Percentiles rank a stretch among this genome's conserved stretches.
Evolutionary conservation across 2,113 vertebrate genomes (phyloP).

Genomic region (Gulo gulo): DNA sequence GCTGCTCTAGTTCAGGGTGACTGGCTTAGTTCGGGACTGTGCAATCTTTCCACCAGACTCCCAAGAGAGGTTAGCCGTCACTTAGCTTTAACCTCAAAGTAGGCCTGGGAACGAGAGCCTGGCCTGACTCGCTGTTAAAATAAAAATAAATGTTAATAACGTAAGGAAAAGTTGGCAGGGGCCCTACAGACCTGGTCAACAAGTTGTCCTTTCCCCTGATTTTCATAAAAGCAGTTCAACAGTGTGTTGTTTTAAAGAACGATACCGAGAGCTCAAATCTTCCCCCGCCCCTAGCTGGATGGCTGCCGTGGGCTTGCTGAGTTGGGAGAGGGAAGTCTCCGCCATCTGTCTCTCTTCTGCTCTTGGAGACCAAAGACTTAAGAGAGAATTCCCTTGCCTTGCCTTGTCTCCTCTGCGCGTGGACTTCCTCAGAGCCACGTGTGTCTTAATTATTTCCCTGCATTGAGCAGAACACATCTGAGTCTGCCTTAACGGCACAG

Average conservation of each 20-base stretch:
- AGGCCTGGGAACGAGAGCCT: conserved; percentile 16
- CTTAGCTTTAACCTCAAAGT: neutral
- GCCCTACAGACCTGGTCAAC: neutral
- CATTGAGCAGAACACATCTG: neutral
- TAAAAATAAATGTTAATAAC: conserved; percentile 40
- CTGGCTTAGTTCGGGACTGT: neutral
- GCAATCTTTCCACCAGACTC: conserved; percentile 19
- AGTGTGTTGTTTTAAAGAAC: neutral
- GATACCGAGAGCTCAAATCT: neutral
- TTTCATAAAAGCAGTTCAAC: neutral
- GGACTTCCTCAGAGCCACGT: fast-evolving
- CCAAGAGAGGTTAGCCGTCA: neutral
- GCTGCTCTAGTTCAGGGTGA: neutral
- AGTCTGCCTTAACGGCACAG: no score
- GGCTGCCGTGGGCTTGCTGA: neutral
- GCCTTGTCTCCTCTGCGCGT: neutral
- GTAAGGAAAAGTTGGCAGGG: neutral
- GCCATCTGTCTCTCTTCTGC: neutral
- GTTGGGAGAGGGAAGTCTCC: neutral
- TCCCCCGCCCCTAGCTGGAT: neutral
- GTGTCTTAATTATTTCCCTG: fast-evolving
- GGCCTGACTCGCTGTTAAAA: neutral
- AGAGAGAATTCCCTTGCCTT: neutral
- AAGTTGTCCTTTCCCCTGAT: neutral
- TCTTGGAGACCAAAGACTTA: neutral